A percentile compares a stretch with the other conserved stretches of the same genome.
Evolutionary conservation across 2,797 vertebrate species (phyloP).

Genomic region (Onychomys torridus): DNA sequence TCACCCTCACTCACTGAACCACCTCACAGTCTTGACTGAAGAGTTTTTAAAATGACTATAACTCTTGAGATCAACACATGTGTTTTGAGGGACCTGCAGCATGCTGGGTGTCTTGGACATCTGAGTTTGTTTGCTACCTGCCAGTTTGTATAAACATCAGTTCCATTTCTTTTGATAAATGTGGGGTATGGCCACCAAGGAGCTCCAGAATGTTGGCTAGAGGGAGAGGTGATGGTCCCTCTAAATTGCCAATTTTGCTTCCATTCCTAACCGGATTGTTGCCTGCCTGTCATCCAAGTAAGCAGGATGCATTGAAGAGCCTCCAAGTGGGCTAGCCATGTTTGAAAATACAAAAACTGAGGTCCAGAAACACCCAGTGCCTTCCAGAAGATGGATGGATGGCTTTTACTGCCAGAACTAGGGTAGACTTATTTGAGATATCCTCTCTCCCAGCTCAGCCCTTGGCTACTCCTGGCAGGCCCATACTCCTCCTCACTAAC

Average conservation of each 20-base stretch:
- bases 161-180: conserved; percentile 27
- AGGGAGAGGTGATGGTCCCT: not conserved
- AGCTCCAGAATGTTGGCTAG: not conserved
- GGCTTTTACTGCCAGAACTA: not conserved
- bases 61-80: conserved; percentile 3
- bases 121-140: conserved; percentile 30
- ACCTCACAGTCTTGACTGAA: not conserved
- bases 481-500: not conserved
- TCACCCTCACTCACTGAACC: not conserved
- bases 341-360: not conserved
- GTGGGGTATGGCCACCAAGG: not conserved
- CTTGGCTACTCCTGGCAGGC: not conserved
- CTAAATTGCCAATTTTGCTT: not conserved
- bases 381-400: not conserved
- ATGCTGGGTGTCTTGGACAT: not conserved
- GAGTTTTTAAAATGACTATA: not conserved
- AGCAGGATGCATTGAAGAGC: not conserved
- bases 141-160: conserved; percentile 2
- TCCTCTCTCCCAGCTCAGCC: not conserved
- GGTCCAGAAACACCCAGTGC: not conserved
- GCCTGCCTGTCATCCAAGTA: not conserved
- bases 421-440: not conserved
- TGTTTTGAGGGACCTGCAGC: conserved; percentile 4
- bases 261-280: rapidly evolving
- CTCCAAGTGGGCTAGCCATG: not conserved